Evolutionary conservation across 2,888 invertebrate species (phyloP), one percentile per base, ranked within the genome.

Genomic region (Cetonia aurata): DNA sequence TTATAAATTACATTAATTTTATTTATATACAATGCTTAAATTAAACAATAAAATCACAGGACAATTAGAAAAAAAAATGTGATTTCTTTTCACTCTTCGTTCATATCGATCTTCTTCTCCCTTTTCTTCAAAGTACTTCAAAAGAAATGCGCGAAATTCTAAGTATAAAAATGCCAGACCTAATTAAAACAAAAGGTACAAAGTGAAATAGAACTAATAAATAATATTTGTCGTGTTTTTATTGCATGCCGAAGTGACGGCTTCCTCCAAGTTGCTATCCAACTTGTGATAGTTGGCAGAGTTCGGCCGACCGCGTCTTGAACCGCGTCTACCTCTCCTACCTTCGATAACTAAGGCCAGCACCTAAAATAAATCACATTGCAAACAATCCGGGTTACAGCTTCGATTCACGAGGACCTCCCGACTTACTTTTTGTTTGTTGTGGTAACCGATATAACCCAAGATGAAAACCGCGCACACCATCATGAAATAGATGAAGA

Each of bases 401-500:
- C 4, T 6, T 25, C 6, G 17, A 17, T n/a, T 13, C 48, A 12
- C 48, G 62, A 8, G 25, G 55, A 71, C 75, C 42, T 1, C 44
- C 17, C 9, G 37, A 88, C 88, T 86, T 88, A 84, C 84, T 80
- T 83, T 92, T 78, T 91, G 89, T 79, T 91, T 91, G 79, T 92
- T 92, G 74, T 88, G 87, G 80, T 88, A 88, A 56, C 87, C 86
- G 12, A 92, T 85, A 78, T 92, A 92, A 53, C 88, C 87, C 55
- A 88, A 80, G 50, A 92, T 87, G 75, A 88, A 88, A 12, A 91
- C 78, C 17, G 90, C 85, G 75, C 89, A 88, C 73, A 89, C 84
- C 10, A 90, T 85, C 75, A 90, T 85, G 80, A 92, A 91, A 80
- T 92, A 92, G 0, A 88, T 87, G 82, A 92, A 90, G 82, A 92